phyloP scores from a whole-genome alignment of 2,797 vertebrate genomes.

The Cyclura pinguis region DNA sequence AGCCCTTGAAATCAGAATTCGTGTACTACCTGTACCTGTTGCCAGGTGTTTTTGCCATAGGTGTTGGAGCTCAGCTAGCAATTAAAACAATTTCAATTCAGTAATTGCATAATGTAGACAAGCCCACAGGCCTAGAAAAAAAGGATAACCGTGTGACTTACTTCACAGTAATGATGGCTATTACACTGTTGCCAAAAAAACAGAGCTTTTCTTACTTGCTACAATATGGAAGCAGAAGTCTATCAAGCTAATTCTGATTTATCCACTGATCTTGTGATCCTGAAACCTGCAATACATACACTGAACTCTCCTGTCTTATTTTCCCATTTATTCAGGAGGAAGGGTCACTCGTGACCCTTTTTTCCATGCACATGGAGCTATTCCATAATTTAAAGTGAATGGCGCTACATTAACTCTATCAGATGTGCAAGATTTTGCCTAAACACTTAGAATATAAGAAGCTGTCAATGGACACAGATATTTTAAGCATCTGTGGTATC shows the following conservation, averaged over 20 bases:
- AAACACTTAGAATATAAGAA: slow-evolving; percentile 22
- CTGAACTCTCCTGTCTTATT: neutral
- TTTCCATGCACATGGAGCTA: neutral
- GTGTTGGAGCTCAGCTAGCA: neutral
- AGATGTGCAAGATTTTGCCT: neutral
- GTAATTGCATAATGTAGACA: neutral
- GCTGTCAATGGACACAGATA: neutral
- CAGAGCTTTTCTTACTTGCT: slow-evolving; percentile 41
- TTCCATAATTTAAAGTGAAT: neutral
- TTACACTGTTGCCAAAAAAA: slow-evolving; percentile 16
- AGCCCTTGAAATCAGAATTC: neutral
- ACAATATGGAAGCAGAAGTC: neutral
- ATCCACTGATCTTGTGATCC: neutral
- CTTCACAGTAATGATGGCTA: slow-evolving; percentile 7
- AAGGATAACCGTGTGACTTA: neutral
- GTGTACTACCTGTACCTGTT: neutral
- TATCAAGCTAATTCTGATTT: accelerated
- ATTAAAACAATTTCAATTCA: neutral
- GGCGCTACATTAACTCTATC: neutral
- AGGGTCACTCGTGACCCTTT: no score
- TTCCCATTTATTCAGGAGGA: neutral
- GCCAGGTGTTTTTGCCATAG: neutral
- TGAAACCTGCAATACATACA: neutral
- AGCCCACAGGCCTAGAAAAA: neutral
- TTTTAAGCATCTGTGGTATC: neutral